These are phyloP conservation scores for Isaurus tuberculatus DNA, from an alignment of 92 coral and sea anemone genomes.

Conservation along the genomic window DNA sequence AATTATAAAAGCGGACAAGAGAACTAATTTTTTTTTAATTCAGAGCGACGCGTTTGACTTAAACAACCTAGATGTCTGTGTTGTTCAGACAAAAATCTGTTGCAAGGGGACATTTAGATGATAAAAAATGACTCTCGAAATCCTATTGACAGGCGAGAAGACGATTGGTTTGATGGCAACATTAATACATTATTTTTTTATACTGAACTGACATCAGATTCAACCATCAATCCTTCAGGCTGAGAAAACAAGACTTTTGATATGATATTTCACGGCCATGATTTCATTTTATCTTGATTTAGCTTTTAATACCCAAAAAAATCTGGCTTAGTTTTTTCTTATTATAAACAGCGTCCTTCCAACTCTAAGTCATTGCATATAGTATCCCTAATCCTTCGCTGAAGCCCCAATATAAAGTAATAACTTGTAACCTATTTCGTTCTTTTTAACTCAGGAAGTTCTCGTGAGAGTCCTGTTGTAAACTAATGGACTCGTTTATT, in stretches of 20 bases:
- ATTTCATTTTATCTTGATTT: conserved; percentile 1
- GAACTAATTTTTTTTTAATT: background rate
- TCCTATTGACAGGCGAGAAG: conserved; percentile 39
- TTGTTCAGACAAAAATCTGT: background rate
- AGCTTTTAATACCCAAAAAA: conserved; percentile 13
- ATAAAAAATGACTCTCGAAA: conserved; percentile 20
- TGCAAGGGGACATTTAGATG: conserved; percentile 16
- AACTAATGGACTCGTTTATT: conserved; percentile 42
- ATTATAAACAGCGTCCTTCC: conserved; percentile 16
- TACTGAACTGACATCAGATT: conserved; percentile 18
- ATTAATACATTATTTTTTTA: conserved; percentile 43
- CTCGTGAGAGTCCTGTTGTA: conserved; percentile 28
- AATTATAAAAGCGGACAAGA: background rate
- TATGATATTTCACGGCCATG: conserved; percentile 15
- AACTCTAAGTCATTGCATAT: background rate
- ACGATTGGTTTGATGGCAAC: conserved; percentile 41
- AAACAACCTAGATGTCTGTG: background rate
- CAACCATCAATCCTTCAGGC: conserved; percentile 21
- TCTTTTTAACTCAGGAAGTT: conserved; percentile 36
- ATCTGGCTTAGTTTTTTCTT: conserved; percentile 2
- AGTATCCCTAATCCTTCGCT: conserved; percentile 35
- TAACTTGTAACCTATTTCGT: conserved; percentile 34
- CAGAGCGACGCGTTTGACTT: background rate
- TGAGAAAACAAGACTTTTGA: conserved; percentile 29
- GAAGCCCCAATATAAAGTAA: conserved; percentile 15